A percentile compares a stretch with the other conserved stretches of the same genome.
Conservation (phyloP, 2,888 invertebrate genomes). For the Gnatocerus cornutus region DNA sequence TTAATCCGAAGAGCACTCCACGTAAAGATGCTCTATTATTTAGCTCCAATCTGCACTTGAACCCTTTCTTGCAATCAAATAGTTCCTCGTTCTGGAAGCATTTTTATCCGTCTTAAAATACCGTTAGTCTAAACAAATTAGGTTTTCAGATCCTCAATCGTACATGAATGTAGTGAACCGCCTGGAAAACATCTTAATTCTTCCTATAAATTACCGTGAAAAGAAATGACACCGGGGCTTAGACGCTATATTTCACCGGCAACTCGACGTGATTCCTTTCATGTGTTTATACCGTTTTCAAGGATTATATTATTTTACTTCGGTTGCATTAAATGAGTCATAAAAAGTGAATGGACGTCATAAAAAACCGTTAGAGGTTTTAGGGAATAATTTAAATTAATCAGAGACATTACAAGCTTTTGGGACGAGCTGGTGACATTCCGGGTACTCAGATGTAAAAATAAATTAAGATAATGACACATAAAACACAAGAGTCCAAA, state of each 20-base stretch:
- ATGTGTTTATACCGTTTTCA: slow-evolving; percentile 35
- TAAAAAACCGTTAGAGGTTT: slow-evolving; percentile 4
- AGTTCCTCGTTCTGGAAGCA: slow-evolving; percentile 7
- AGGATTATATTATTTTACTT: slow-evolving; percentile 48
- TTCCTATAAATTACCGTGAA: slow-evolving; percentile 49
- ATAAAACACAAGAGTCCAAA: slow-evolving; percentile 4
- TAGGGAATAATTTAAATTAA: slow-evolving; percentile 36
- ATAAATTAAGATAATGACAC: slow-evolving; percentile 29
- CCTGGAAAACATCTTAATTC: slow-evolving; percentile 51
- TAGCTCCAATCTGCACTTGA: too few relatives aligned
- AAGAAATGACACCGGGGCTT: slow-evolving; percentile 47
- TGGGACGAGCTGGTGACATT: slow-evolving; percentile 24
- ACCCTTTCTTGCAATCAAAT: too few relatives aligned
- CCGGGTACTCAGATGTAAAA: slow-evolving; percentile 9
- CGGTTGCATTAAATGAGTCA: slow-evolving; percentile 42
- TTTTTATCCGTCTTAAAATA: slow-evolving; percentile 47
- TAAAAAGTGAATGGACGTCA: slow-evolving; percentile 25
- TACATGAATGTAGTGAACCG: slow-evolving; percentile 39
- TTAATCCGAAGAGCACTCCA: too few relatives aligned
- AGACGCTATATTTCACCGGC: slow-evolving; percentile 48
- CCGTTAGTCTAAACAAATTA: slow-evolving; percentile 48
- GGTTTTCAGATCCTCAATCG: slow-evolving; percentile 41
- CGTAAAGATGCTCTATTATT: too few relatives aligned
- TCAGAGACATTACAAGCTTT: slow-evolving; percentile 18
- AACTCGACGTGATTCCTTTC: slow-evolving; percentile 50